phyloP scores from a whole-genome alignment of 1,140 invertebrate genomes.

The Parapsyche elsis region DNA sequence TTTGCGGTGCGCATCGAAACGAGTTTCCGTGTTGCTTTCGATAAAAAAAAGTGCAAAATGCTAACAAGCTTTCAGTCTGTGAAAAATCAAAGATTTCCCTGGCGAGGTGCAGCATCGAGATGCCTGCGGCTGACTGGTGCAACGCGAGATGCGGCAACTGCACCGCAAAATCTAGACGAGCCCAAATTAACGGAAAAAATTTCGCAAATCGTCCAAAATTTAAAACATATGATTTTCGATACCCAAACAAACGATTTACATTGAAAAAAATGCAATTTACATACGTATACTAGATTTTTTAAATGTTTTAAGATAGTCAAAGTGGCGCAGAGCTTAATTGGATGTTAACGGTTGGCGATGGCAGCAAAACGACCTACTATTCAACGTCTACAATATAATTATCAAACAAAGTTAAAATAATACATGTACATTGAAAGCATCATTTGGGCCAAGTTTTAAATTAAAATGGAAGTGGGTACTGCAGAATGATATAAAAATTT shows the following conservation, averaged over 20 bases:
- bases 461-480: too few species aligned
- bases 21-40: conserved; percentile 19
- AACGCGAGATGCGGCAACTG: not conserved
- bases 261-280: too few species aligned
- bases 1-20: conserved; percentile 15
- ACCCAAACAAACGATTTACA: not conserved
- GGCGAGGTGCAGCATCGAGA: not conserved
- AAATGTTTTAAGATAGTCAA: too few species aligned
- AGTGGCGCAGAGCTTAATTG: too few species aligned
- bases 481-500: too few species aligned
- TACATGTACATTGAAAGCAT: too few species aligned
- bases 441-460: too few species aligned
- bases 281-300: too few species aligned
- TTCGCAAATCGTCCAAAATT: not conserved
- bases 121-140: not conserved
- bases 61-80: conserved; percentile 28
- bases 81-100: conserved; percentile 42
- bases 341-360: too few species aligned
- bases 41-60: conserved; percentile 26
- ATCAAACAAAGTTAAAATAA: too few species aligned
- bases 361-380: too few species aligned
- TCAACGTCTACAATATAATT: too few species aligned
- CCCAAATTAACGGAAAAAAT: not conserved
- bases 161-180: not conserved
- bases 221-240: not conserved